These are phyloP conservation scores for Mionectes olivaceus DNA, from an alignment of 2,797 vertebrate genomes.

Conservation along the genomic window DNA sequence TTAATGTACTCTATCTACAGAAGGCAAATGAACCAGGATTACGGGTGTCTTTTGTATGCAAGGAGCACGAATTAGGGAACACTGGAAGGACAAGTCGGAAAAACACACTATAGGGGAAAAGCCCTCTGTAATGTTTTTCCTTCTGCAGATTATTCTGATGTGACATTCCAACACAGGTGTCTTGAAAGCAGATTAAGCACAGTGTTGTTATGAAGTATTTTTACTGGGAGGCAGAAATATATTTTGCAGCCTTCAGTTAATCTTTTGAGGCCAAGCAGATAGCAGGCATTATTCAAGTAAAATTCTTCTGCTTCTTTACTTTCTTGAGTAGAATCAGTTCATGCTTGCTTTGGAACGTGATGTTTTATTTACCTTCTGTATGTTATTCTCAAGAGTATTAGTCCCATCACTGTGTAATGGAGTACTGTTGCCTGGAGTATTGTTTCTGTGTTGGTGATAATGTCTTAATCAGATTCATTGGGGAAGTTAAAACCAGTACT, in stretches of 20 bases:
- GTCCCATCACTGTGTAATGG: background rate
- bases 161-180: background rate
- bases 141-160: background rate
- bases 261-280: background rate
- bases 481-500: background rate
- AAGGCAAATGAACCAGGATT: background rate
- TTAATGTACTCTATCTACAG: background rate
- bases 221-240: background rate
- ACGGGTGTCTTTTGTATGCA: background rate
- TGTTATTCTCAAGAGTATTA: background rate
- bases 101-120: background rate
- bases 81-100: background rate
- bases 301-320: background rate
- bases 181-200: background rate
- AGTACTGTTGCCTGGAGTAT: background rate
- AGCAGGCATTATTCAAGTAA: background rate
- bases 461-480: background rate
- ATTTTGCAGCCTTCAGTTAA: background rate
- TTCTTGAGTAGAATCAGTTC: background rate
- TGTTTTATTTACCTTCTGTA: background rate
- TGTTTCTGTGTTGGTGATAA: background rate
- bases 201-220: background rate
- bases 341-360: background rate
- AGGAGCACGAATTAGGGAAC: background rate
- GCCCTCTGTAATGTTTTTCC: background rate